These are phyloP conservation scores for Polyergus mexicanus DNA, from an alignment of 1,140 invertebrate genomes.

Conservation along the genomic window DNA sequence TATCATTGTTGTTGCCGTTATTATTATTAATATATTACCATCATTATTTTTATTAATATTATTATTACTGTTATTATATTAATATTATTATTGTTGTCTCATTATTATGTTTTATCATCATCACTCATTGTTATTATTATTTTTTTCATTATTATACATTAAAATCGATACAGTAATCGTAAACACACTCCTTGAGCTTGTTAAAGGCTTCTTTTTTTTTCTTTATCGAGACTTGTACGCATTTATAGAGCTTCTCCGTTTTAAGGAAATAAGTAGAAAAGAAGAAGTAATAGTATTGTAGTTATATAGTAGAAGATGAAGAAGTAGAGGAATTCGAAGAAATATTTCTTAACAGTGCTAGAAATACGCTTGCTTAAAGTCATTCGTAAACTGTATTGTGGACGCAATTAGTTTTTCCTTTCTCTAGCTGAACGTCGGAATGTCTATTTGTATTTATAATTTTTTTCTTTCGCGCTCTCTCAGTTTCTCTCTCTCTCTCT, in stretches of 20 bases:
- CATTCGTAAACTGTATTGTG: conserved; percentile 70
- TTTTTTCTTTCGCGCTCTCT: conserved; percentile 43
- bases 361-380: conserved; percentile 68
- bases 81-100: conserved; percentile 48
- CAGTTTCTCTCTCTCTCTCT: conserved; percentile 28
- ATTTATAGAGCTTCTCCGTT: conserved; percentile 56
- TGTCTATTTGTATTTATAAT: conserved; percentile 49
- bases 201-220: conserved; percentile 67
- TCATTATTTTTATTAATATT: conserved; percentile 42
- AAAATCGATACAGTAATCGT: conserved; percentile 67
- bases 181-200: conserved; percentile 74
- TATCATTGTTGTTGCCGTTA: conserved; percentile 53
- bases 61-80: conserved; percentile 35
- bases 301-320: conserved; percentile 53
- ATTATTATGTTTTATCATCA: conserved; percentile 34
- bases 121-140: conserved; percentile 49
- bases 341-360: conserved; percentile 66
- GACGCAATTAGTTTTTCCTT: conserved; percentile 73
- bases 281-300: conserved; percentile 62
- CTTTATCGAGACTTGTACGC: conserved; percentile 65
- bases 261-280: conserved; percentile 67
- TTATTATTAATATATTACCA: conserved; percentile 45
- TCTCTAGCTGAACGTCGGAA: conserved; percentile 68
- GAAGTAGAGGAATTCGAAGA: conserved; percentile 64
- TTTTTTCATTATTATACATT: conserved; percentile 61